Conservation (phyloP, 2,797 vertebrate species). For the Leptatherina wallacei region DNA sequence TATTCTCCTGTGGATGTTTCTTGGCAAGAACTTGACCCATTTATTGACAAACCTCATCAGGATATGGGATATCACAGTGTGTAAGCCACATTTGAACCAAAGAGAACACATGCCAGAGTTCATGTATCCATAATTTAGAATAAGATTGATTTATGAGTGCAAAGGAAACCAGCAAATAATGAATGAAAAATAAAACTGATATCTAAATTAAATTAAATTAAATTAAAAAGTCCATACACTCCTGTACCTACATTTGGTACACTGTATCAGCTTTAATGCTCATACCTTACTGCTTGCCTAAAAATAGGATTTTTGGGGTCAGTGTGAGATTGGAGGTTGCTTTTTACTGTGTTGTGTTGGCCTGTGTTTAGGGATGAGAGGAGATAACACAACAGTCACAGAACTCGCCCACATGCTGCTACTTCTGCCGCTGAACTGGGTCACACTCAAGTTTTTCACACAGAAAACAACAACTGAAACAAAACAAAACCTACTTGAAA, state of each 20-base stretch:
- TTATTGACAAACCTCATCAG: background rate
- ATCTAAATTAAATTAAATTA: too few relatives aligned
- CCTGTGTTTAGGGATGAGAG: conserved; percentile 58
- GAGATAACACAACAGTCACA: conserved; percentile 54
- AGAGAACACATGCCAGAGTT: background rate
- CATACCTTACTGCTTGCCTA: conserved; percentile 41
- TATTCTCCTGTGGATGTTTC: background rate
- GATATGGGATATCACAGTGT: background rate
- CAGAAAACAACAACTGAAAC: conserved; percentile 19
- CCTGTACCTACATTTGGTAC: conserved; percentile 5
- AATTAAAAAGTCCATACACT: background rate
- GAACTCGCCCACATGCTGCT: conserved; percentile 34
- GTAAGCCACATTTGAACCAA: background rate
- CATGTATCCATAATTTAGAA: too few relatives aligned
- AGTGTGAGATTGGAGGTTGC: conserved; percentile 51
- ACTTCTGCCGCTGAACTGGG: conserved; percentile 49
- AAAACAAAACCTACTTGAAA: conserved; percentile 1
- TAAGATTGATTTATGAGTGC: background rate
- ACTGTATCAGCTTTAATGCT: conserved; percentile 2
- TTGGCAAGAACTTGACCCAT: background rate
- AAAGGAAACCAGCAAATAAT: background rate
- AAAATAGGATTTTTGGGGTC: conserved; percentile 54
- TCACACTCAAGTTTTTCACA: conserved; percentile 35
- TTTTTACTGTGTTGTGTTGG: conserved; percentile 30
- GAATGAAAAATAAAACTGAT: too few relatives aligned